A percentile compares a stretch with the other conserved stretches of the same genome.
These are phyloP conservation scores for Percopsis transmontana DNA, from an alignment of 2,113 vertebrate species.

Conservation along the genomic window DNA sequence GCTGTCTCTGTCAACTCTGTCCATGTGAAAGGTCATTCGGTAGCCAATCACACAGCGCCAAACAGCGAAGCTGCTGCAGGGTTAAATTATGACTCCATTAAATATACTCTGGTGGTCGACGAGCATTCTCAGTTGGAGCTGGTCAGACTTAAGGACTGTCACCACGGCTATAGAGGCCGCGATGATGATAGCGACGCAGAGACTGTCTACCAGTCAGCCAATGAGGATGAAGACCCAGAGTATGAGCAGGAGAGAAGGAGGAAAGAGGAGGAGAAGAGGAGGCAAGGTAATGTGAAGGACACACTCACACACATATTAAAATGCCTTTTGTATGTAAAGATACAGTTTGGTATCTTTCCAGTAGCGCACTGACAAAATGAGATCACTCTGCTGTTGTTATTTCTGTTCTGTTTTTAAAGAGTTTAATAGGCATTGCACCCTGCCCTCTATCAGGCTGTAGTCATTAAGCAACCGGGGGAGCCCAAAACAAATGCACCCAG, in stretches of 20 bases:
- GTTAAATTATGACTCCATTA: constrained; percentile 86
- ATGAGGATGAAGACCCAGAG: constrained; percentile 81
- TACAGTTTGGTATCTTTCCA: not conserved
- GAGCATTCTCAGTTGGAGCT: constrained; percentile 91
- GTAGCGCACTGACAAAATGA: constrained; percentile 18
- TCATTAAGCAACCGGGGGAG: too few species aligned
- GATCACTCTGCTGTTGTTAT: too few species aligned
- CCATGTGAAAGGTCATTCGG: constrained; percentile 9
- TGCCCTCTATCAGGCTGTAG: too few species aligned
- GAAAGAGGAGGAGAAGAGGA: constrained; percentile 49
- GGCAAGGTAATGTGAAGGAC: constrained; percentile 52
- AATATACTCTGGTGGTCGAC: constrained; percentile 95
- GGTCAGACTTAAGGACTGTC: constrained; percentile 88
- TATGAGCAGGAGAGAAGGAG: constrained; percentile 74
- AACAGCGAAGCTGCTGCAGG: constrained; percentile 54
- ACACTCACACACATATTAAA: not conserved
- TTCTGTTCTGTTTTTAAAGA: too few species aligned
- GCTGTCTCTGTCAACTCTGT: not conserved
- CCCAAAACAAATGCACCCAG: not conserved
- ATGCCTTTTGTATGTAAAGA: not conserved
- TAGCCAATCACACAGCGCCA: constrained; percentile 23
- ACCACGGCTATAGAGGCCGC: constrained; percentile 77
- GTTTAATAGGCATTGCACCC: too few species aligned
- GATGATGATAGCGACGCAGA: constrained; percentile 85
- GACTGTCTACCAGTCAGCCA: constrained; percentile 84